Base-by-base conservation (phyloP, 2,888 invertebrate species). In the Cheilosia urbana region DNA sequence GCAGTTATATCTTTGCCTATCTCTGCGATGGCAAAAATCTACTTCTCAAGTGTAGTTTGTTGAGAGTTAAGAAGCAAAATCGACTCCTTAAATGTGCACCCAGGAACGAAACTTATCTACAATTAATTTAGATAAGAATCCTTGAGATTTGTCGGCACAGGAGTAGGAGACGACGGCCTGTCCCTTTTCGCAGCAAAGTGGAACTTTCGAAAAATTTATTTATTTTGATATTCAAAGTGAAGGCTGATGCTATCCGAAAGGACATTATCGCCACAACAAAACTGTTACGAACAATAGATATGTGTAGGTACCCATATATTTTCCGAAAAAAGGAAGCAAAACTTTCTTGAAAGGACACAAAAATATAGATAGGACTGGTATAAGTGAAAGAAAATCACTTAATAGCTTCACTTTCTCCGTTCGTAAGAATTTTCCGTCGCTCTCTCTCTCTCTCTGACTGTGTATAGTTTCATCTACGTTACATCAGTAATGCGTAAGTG, bases 331-430 rank as follows among this genome's bases (percentile, higher is more conserved):
- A 24, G 27, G 40, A 21, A 57, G 6, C 49, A 72, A 71, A 72
- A 79, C 72, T 65, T 71, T 57, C 49, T 19, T 63, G 19, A 30
- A 45, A 69, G 42, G 58, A 53, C 47, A 45, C 11, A 79, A 60
- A 47, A 71, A 62, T 34, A n/a, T n/a, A 66, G 62, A 45, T 15
- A 17, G 34, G 5, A 66, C 51, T 11, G 62, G 37, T 53, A 65
- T 72, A 85, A 85, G 81, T 85, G 76, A 85, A 81, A 76, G 72
- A 81, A 72, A 85, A 80, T 85, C 80, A 76, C 85, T 85, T 84
- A 84, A 85, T 80, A 85, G 76, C 66, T 71, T 85, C 63, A 79
- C 79, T 75, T 69, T 79, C 73, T 80, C 47, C 75, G 55, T 68
- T 40, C 55, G 49, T 55, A 63, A 68, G 68, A 69, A 58, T 60